These are phyloP conservation scores for Archivesica marissinica DNA, from an alignment of 1,140 invertebrate species.

Conservation along the genomic window DNA sequence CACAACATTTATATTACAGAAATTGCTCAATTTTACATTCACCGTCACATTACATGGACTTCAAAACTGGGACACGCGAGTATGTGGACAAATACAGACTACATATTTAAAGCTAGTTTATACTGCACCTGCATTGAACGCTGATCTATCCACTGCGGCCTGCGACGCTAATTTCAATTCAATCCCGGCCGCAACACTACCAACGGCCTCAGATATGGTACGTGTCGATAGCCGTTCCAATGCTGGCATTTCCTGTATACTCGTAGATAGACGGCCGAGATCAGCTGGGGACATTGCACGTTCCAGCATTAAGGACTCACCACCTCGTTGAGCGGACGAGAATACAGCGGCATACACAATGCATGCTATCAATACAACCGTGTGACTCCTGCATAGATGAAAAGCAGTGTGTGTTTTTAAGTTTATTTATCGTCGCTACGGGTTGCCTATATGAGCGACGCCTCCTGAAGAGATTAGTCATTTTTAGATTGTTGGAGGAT, in stretches of 20 bases:
- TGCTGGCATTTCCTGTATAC: neutral
- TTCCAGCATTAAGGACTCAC: neutral
- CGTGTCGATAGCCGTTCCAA: neutral
- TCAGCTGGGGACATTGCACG: neutral
- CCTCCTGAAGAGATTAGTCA: too few species aligned
- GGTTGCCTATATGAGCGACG: too few species aligned
- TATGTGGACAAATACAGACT: neutral
- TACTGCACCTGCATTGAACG: conserved; percentile 32
- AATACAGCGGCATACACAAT: neutral
- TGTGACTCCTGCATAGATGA: neutral
- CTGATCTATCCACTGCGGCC: neutral
- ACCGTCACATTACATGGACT: too few species aligned
- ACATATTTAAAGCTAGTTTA: too few species aligned
- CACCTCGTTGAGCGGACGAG: neutral
- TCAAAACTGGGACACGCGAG: too few species aligned
- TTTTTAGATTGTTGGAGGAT: too few species aligned
- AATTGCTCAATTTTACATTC: too few species aligned
- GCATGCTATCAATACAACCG: neutral
- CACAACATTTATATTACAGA: too few species aligned
- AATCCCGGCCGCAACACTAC: neutral
- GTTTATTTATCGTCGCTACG: too few species aligned
- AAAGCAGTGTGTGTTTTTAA: too few species aligned
- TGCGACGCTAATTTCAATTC: neutral
- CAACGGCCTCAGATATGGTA: neutral
- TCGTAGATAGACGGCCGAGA: neutral